These are phyloP conservation scores for Nasonovia ribisnigri DNA, from an alignment of 2,888 invertebrate genomes.

Conservation along the genomic window DNA sequence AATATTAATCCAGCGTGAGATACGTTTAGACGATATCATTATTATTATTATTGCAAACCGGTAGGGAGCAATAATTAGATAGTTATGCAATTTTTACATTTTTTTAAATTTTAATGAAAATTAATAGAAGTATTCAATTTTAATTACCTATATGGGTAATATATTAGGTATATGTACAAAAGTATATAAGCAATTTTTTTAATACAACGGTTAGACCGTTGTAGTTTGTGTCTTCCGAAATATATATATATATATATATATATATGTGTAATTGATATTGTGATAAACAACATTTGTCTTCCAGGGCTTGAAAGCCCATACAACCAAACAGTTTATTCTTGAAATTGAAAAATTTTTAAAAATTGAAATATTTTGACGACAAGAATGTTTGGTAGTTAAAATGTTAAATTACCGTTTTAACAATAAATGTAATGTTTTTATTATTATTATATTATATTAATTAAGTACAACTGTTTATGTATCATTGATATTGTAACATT, in stretches of 20 bases:
- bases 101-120: not conserved
- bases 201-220: slow-evolving; percentile 41
- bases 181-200: slow-evolving; percentile 26
- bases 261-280: slow-evolving; percentile 57
- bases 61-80: not conserved
- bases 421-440: slow-evolving; percentile 14
- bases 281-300: slow-evolving; percentile 63
- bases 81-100: slow-evolving; percentile 42
- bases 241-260: slow-evolving; percentile 6
- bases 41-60: not conserved
- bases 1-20: slow-evolving; percentile 2
- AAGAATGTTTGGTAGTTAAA: slow-evolving; percentile 10
- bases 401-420: slow-evolving; percentile 17
- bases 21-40: slow-evolving; percentile 15
- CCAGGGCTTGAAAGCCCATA: slow-evolving; percentile 36
- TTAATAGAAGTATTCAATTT: not conserved
- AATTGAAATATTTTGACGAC: slow-evolving; percentile 22
- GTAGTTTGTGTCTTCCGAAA: slow-evolving; percentile 47
- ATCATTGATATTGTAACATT: slow-evolving; percentile 27
- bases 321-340: slow-evolving; percentile 21
- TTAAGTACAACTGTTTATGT: slow-evolving; percentile 30
- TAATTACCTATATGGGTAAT: not conserved
- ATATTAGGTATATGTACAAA: slow-evolving; percentile 13
- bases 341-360: not conserved
- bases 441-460: slow-evolving; percentile 31